Conservation (phyloP, 92 coral and sea anemone genomes). For the Desmophyllum pertusum region DNA sequence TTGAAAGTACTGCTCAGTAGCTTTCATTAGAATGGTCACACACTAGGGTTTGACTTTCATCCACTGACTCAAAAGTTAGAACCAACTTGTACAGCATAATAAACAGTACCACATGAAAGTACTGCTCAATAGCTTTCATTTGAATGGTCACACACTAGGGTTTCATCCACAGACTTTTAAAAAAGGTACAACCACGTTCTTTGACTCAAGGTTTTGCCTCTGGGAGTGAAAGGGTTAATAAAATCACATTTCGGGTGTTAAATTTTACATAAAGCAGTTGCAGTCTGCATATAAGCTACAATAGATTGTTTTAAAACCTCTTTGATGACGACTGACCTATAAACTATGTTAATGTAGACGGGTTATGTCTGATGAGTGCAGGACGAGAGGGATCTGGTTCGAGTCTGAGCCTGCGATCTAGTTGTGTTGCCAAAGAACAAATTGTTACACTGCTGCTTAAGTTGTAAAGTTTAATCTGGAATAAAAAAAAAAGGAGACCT, state of each 20-base stretch:
- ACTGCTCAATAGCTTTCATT: no score
- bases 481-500: neutral
- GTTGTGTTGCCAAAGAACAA: neutral
- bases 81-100: no score
- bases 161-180: no score
- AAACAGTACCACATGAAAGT: no score
- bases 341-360: conserved; percentile 36
- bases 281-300: neutral
- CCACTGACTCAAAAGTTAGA: no score
- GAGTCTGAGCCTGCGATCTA: conserved; percentile 21
- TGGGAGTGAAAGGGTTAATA: no score
- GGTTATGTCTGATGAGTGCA: conserved; percentile 73
- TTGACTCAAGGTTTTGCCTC: no score
- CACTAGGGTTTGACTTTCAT: no score
- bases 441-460: neutral
- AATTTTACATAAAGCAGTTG: neutral
- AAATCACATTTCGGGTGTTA: neutral
- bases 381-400: conserved; percentile 30
- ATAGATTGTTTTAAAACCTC: conserved; percentile 18
- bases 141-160: no score
- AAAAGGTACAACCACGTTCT: no score
- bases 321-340: conserved; percentile 51
- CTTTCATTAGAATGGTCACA: no score
- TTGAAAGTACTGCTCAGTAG: no score
- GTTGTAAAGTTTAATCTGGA: neutral